Evolutionary conservation across 2,888 invertebrate species (phyloP).

Genomic region (Chironomus riparius): DNA sequence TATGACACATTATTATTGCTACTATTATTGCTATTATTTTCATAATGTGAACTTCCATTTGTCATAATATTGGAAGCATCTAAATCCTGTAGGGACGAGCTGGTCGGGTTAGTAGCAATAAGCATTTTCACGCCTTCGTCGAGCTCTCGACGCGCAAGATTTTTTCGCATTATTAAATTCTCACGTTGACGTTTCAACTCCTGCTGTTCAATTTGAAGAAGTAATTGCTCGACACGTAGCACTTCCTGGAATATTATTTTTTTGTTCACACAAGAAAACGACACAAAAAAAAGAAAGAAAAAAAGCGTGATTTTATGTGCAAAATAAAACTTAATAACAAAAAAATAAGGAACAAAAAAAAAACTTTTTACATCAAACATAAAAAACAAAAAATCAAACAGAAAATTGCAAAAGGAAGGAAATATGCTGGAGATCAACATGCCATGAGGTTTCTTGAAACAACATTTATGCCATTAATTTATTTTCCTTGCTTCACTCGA

Average conservation of each 20-base stretch:
- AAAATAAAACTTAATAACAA: not conserved
- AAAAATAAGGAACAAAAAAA: not conserved
- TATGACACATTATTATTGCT: conserved; percentile 27
- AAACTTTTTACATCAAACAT: too few relatives aligned
- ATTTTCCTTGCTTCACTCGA: too few relatives aligned
- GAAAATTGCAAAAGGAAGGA: too few relatives aligned
- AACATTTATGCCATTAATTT: too few relatives aligned
- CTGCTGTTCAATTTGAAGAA: conserved; percentile 67
- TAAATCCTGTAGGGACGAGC: conserved; percentile 57
- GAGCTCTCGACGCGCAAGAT: conserved; percentile 48
- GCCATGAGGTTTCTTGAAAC: too few relatives aligned
- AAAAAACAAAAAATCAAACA: too few relatives aligned
- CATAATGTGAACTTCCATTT: conserved; percentile 28
- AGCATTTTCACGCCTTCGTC: conserved; percentile 42
- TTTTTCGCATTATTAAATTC: conserved; percentile 57
- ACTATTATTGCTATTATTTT: not conserved
- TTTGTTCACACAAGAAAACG: not conserved
- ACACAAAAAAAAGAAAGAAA: conserved; percentile 19
- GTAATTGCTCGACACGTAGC: conserved; percentile 66
- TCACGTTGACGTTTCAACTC: conserved; percentile 66
- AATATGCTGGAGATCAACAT: too few relatives aligned
- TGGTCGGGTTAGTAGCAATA: conserved; percentile 40
- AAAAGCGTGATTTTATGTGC: conserved; percentile 7
- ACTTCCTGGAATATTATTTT: conserved; percentile 47
- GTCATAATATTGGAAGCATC: conserved; percentile 31